A percentile compares a stretch with the other conserved stretches of the same genome.
Conservation (phyloP, 2,113 vertebrate genomes). For the Phoenicopterus ruber region DNA sequence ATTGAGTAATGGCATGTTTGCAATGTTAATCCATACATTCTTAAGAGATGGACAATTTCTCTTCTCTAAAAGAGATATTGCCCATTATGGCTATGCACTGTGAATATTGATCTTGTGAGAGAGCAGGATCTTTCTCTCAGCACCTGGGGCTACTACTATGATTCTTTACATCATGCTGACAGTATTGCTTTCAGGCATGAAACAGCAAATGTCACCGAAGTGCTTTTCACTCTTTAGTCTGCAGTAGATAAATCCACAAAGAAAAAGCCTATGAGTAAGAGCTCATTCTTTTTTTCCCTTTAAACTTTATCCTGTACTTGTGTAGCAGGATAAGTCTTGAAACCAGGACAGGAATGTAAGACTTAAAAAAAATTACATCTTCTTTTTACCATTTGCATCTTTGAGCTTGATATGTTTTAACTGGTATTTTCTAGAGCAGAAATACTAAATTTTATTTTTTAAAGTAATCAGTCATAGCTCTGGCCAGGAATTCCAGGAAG, state of each 20-base stretch:
- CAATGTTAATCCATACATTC: conserved; percentile 4
- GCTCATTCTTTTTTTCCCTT: neutral
- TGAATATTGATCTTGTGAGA: conserved; percentile 32
- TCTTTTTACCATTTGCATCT: neutral
- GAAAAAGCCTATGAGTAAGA: neutral
- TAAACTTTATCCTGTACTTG: neutral
- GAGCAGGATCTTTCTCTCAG: neutral
- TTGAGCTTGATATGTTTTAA: neutral
- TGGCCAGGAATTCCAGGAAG: neutral
- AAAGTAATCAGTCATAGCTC: neutral
- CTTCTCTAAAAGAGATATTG: neutral
- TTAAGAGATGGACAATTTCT: neutral
- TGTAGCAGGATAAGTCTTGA: neutral
- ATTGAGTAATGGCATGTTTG: neutral
- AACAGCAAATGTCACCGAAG: conserved; percentile 9
- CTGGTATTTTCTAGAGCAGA: neutral
- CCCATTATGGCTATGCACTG: neutral
- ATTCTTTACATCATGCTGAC: neutral
- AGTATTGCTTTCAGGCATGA: conserved; percentile 6
- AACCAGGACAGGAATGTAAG: neutral
- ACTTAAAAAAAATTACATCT: neutral
- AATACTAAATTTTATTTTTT: neutral
- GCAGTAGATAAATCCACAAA: neutral
- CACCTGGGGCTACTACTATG: neutral
- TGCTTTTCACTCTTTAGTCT: neutral